Conservation (phyloP, 2,113 vertebrate species). For the Syngnathoides biaculeatus region DNA sequence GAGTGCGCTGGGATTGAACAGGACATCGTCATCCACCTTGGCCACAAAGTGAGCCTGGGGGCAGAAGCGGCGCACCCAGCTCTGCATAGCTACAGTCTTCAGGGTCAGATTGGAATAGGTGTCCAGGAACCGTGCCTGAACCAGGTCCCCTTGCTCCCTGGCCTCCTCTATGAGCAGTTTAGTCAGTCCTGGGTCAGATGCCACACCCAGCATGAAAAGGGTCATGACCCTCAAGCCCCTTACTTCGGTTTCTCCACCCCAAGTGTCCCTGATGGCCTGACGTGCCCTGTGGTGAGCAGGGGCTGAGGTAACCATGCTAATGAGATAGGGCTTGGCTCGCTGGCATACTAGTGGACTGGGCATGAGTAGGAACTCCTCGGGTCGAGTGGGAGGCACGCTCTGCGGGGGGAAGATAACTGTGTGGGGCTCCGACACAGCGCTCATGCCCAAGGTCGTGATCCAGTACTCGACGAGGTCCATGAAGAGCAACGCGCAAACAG, state of each 20-base stretch:
- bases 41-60: constrained; percentile 76
- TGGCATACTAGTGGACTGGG: constrained; percentile 66
- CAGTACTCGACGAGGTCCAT: constrained; percentile 71
- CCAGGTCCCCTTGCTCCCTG: constrained; percentile 70
- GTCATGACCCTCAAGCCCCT: constrained; percentile 73
- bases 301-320: constrained; percentile 76
- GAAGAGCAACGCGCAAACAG: constrained; percentile 61
- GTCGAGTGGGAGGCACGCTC: constrained; percentile 56
- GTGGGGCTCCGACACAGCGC: constrained; percentile 29
- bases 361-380: constrained; percentile 72
- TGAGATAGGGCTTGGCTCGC: constrained; percentile 73
- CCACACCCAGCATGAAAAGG: constrained; percentile 79
- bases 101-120: constrained; percentile 84
- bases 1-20: constrained; percentile 78
- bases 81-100: constrained; percentile 80
- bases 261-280: constrained; percentile 79
- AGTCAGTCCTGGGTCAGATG: constrained; percentile 47
- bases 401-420: constrained; percentile 52
- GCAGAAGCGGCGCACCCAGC: constrained; percentile 77
- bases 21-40: constrained; percentile 87
- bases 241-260: constrained; percentile 74
- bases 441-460: constrained; percentile 68
- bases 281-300: constrained; percentile 72
- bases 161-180: constrained; percentile 74
- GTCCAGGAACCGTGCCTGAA: constrained; percentile 82